Percentiles rank a stretch among this genome's conserved stretches.
These are phyloP conservation scores for Drosophila flavopinicola DNA, from an alignment of 2,888 invertebrate genomes.

Conservation along the genomic window DNA sequence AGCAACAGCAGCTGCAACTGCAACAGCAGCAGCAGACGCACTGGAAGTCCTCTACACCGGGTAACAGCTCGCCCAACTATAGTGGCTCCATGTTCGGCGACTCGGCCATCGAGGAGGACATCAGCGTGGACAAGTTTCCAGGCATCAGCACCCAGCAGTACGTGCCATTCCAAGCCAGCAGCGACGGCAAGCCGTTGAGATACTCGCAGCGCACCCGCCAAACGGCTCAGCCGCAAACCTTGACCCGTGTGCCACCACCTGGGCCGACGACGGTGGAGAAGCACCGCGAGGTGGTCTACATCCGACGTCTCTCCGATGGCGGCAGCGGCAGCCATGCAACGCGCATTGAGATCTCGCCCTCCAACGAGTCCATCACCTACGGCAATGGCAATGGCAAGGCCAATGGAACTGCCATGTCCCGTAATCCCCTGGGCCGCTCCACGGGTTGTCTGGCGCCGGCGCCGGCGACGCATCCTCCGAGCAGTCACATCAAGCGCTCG, in stretches of 20 bases:
- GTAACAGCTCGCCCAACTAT: conserved; percentile 84
- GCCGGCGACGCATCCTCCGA: conserved; percentile 35
- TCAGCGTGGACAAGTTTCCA: conserved; percentile 84
- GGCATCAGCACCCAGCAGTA: conserved; percentile 81
- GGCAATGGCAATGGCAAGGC: conserved; percentile 68
- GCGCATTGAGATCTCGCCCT: conserved; percentile 84
- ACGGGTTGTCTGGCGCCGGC: conserved; percentile 66
- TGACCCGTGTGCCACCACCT: conserved; percentile 25
- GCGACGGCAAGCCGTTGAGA: conserved; percentile 74
- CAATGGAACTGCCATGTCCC: conserved; percentile 60
- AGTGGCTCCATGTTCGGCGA: conserved; percentile 85
- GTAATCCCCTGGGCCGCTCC: conserved; percentile 74
- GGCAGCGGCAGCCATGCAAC: conserved; percentile 81
- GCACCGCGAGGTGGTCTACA: conserved; percentile 83
- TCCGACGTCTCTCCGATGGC: conserved; percentile 81
- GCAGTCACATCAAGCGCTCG: conserved; percentile 72
- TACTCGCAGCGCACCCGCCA: conserved; percentile 79
- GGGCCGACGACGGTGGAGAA: conserved; percentile 65
- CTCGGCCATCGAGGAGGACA: conserved; percentile 84
- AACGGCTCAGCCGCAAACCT: conserved; percentile 56
- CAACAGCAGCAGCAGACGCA: conserved; percentile 62
- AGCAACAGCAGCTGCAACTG: conserved; percentile 7
- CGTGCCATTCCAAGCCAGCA: conserved; percentile 79
- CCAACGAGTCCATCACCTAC: conserved; percentile 83
- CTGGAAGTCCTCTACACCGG: conserved; percentile 84